Evolutionary conservation across 1,140 invertebrate genomes (phyloP), one percentile per base, ranked within the genome.

Genomic region (Berghia stephanieae): DNA sequence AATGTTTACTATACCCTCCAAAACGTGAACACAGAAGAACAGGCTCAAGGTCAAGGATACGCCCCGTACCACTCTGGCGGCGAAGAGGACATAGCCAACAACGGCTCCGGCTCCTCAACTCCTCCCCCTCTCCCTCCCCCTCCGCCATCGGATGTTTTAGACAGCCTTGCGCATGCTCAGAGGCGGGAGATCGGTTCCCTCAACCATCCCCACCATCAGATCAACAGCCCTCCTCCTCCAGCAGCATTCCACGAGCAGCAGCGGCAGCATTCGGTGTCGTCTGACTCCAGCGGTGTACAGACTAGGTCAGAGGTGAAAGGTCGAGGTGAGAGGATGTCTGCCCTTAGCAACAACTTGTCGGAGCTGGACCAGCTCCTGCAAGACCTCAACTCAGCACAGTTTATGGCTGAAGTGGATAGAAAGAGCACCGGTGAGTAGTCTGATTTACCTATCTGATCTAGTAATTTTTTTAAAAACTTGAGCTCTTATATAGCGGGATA

Each of bases 361-460:
- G 96, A 98, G 90, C 88, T 98, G 83, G 96, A 98, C 89, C 95
- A 94, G 36, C 91, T 98, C 63, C 91, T 98, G 73, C 93, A 97
- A 86, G 96, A 98, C 89, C 91, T 98, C 79, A 97, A 96, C 90
- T 90, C 94, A 83, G 94, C 94, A 0, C 92, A 94, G 72, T 96
- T 95, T 85, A 92, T 91, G 60, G 88, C 86, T 38, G 88, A 89
- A 46, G 84, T 89, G 16, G 89, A 90, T 71, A 88, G 86, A 77
- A 84, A 85, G 78, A 76, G 74, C 43, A 68, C n/a, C n/a, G n/a
- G n/a, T n/a, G n/a, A n/a, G n/a, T n/a, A n/a, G n/a, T n/a, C n/a
- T n/a, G n/a, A n/a, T n/a, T n/a, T n/a, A n/a, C n/a, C n/a, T n/a
- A n/a, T n/a, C n/a, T n/a, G n/a, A n/a, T n/a, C n/a, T n/a, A n/a